Base-by-base conservation (phyloP, 2,797 vertebrate species). In the Erithacus rubecula region DNA sequence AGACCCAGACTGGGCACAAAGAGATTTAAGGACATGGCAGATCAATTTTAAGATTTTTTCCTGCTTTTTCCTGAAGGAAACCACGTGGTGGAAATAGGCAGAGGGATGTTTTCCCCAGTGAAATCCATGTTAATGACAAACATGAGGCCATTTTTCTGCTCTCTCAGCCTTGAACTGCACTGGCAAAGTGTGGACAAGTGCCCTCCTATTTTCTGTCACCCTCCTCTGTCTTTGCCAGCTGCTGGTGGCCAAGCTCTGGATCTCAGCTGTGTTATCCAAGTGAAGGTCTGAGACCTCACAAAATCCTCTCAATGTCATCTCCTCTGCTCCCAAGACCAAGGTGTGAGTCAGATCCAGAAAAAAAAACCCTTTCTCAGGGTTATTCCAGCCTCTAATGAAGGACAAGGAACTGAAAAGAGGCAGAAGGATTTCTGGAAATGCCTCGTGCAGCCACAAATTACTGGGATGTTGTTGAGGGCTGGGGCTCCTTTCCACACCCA, bases 1-100 rank as follows among this genome's bases (percentile, higher is more conserved):
- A 43, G 24, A 56, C 21, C 8, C 14, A 43, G 9, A 17, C 0
- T 32, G 21, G 8, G 8, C 30, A 67, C 20, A 52, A 39, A 24
- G 49, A 78, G 27, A 55, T 7, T 46, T 19, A n/a, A 52, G 32
- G 5, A 41, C 0, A 0, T 5, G 11, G 16, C 3, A 75, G 32
- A 17, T 37, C 5, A 34, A 7, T 30, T 78, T 80, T 51, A 52
- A 36, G 43, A 19, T 8, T 65, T 65, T 37, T 21, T 39, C 29
- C 29, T 52, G 15, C 7, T 52, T 64, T 72, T 6, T 2, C 6
- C 52, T 23, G 76, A 52, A 56, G 32, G 13, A 71, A 86, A 52
- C 3, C 20, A 36, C 0, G 0, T 3, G 19, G 30, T 62, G 46
- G 47, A 37, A 65, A 43, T 0, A 0, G 7, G 11, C 11, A 82